These are phyloP conservation scores for Chrysodeixis includens DNA, from an alignment of 2,888 invertebrate species.

Conservation along the genomic window DNA sequence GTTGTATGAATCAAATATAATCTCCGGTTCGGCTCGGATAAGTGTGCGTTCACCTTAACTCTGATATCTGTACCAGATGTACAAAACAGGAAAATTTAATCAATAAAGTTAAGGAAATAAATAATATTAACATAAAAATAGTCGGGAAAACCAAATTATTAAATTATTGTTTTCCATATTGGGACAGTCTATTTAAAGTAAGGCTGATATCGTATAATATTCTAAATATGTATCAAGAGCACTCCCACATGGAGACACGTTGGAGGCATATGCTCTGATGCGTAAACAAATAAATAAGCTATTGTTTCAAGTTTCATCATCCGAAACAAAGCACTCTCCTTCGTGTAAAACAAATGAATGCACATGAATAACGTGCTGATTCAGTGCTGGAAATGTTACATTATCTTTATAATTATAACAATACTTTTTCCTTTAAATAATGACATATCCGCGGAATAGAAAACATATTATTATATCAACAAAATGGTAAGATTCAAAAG, in stretches of 20 bases:
- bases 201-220: conserved; percentile 9
- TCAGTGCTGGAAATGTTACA: conserved; percentile 31
- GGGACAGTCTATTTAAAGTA: neutral
- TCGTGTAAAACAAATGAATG: conserved; percentile 64
- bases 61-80: no score
- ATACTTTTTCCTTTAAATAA: neutral
- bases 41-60: no score
- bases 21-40: no score
- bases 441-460: no score
- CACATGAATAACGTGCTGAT: conserved; percentile 43
- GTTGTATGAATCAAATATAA: no score
- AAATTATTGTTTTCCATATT: neutral
- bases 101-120: neutral
- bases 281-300: conserved; percentile 78
- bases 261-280: conserved; percentile 63
- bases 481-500: no score
- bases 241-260: conserved; percentile 59
- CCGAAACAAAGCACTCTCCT: conserved; percentile 71
- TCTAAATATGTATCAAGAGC: conserved; percentile 21
- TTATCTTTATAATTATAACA: neutral
- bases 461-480: no score
- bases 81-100: neutral
- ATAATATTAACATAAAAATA: neutral
- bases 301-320: conserved; percentile 77
- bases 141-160: neutral